Evolutionary conservation across 2,797 vertebrate species (phyloP).

Genomic region (Acrocephalus scirpaceus): DNA sequence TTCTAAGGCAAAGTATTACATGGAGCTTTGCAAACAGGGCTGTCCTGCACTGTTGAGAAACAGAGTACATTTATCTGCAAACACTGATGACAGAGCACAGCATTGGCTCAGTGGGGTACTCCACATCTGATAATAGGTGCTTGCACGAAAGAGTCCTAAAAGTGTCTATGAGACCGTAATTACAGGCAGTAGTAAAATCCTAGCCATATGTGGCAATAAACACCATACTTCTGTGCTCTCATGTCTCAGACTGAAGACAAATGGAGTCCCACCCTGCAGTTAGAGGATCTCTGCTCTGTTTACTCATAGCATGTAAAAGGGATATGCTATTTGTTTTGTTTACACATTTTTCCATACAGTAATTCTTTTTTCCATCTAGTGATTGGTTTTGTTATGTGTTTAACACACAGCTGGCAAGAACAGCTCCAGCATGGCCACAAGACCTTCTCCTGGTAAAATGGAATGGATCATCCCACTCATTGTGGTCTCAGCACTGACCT

Average conservation of each 20-base stretch:
- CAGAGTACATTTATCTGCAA: constrained; percentile 9
- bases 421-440: constrained; percentile 85
- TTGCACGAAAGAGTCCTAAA: neutral
- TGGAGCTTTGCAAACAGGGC: constrained; percentile 20
- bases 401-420: constrained; percentile 82
- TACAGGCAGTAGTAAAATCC: constrained; percentile 53
- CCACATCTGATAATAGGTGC: constrained; percentile 24
- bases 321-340: constrained; percentile 40
- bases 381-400: constrained; percentile 57
- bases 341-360: neutral
- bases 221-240: constrained; percentile 52
- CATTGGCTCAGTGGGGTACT: neutral
- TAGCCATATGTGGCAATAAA: constrained; percentile 57
- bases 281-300: constrained; percentile 45
- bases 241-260: constrained; percentile 47
- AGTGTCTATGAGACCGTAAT: constrained; percentile 29
- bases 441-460: constrained; percentile 85
- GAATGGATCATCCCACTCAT: constrained; percentile 97
- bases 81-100: neutral
- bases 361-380: neutral
- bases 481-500: constrained; percentile 95
- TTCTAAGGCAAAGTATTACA: constrained; percentile 16
- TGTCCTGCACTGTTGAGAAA: constrained; percentile 25
- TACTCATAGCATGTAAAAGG: constrained; percentile 30
- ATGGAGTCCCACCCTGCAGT: constrained; percentile 45